phyloP scores from a whole-genome alignment of 2,888 invertebrate genomes.

The Allophyes oxyacanthae region DNA sequence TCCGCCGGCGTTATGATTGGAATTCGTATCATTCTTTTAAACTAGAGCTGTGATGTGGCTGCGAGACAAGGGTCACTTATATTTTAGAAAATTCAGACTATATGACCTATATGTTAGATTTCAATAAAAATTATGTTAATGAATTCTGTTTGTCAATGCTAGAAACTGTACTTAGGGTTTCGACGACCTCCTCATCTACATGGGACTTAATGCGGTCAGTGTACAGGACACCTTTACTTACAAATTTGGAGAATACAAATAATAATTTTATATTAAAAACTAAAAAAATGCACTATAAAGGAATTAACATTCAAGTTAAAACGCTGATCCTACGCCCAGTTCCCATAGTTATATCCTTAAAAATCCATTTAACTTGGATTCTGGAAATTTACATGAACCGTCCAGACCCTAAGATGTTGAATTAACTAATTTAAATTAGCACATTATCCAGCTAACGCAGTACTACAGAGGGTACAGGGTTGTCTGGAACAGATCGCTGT shows the following conservation, averaged over 20 bases:
- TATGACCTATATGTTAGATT: too few species aligned
- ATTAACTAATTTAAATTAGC: too few species aligned
- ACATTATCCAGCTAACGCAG: slow-evolving; percentile 29
- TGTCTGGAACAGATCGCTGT: too few species aligned
- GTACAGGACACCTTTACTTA: too few species aligned
- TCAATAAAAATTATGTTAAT: too few species aligned
- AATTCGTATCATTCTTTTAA: slow-evolving; percentile 72
- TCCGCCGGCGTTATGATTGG: slow-evolving; percentile 69
- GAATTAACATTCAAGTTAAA: slow-evolving; percentile 20
- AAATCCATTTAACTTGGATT: slow-evolving; percentile 41
- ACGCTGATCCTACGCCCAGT: slow-evolving; percentile 11
- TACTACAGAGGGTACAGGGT: too few species aligned
- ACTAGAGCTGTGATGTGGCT: slow-evolving; percentile 63
- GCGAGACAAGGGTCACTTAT: slow-evolving; percentile 31
- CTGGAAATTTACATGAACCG: slow-evolving; percentile 41
- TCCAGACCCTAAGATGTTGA: slow-evolving; percentile 36
- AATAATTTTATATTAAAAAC: neutral
- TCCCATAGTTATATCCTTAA: slow-evolving; percentile 31
- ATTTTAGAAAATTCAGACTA: neutral
- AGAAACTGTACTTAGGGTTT: too few species aligned
- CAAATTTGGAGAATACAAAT: too few species aligned
- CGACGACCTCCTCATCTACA: too few species aligned
- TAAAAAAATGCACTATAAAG: too few species aligned
- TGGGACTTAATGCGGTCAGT: too few species aligned
- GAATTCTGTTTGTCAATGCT: too few species aligned